Conservation (phyloP, 2,113 vertebrate species). For the Esox niger region DNA sequence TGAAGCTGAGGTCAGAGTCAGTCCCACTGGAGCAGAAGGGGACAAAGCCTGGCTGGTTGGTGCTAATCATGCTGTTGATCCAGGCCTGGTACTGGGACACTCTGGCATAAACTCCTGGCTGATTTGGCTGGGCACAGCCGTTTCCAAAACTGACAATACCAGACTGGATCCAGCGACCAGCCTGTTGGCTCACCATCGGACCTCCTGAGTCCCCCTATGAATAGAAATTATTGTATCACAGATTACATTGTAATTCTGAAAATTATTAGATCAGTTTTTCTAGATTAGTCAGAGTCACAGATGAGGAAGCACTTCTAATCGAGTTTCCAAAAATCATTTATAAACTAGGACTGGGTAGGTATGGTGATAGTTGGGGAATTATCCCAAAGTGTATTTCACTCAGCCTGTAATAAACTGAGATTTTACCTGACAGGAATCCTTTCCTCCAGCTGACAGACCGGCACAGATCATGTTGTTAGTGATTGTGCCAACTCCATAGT, state of each 20-base stretch:
- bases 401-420: not conserved
- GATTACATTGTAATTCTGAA: too few relatives aligned
- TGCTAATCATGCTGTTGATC: constrained; percentile 59
- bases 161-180: constrained; percentile 71
- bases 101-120: constrained; percentile 85
- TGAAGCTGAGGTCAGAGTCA: constrained; percentile 42
- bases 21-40: constrained; percentile 42
- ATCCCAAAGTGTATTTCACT: not conserved
- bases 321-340: not conserved
- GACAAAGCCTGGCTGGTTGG: constrained; percentile 44
- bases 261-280: too few relatives aligned
- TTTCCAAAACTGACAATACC: constrained; percentile 83
- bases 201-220: constrained; percentile 84
- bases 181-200: constrained; percentile 74
- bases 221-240: constrained; percentile 36
- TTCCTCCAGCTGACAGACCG: constrained; percentile 63
- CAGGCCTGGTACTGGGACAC: constrained; percentile 78
- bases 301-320: not conserved
- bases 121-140: constrained; percentile 71
- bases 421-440: constrained; percentile 64
- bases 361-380: too few relatives aligned
- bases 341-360: too few relatives aligned
- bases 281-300: not conserved
- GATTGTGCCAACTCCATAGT: constrained; percentile 31
- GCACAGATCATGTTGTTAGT: too few relatives aligned